Percentiles rank a stretch among this genome's conserved stretches.
Evolutionary conservation across 2,797 vertebrate species (phyloP).

Genomic region (Characodon lateralis): DNA sequence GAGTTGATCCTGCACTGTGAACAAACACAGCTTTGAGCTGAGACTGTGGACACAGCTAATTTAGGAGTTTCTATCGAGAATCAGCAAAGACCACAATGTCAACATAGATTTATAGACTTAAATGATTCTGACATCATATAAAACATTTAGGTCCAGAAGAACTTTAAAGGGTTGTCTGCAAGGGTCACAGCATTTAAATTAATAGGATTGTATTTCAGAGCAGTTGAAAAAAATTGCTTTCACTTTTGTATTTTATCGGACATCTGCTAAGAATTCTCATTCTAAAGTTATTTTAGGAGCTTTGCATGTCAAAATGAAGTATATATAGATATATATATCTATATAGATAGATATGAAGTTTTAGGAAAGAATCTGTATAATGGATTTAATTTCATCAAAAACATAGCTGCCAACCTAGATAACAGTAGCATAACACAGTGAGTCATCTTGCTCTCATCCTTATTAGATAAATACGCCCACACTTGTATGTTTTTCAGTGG

Average conservation of each 20-base stretch:
- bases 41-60: no score
- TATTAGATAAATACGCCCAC: slow-evolving; percentile 9
- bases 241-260: no score
- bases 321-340: no score
- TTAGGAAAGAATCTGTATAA: neutral
- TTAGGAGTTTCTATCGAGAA: no score
- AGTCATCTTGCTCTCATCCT: neutral
- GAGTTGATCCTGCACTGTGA: no score
- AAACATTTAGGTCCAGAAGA: neutral
- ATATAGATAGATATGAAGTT: neutral
- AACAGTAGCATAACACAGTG: neutral
- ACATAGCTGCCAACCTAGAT: neutral
- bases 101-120: no score
- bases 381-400: neutral
- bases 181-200: neutral
- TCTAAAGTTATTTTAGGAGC: neutral
- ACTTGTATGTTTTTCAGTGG: slow-evolving; percentile 1
- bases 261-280: neutral
- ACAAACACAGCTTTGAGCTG: no score
- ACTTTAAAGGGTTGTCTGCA: neutral
- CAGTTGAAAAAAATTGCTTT: no score
- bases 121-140: no score
- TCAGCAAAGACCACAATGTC: no score
- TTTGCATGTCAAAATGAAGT: neutral
- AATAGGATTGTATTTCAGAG: neutral